Evolutionary conservation across 2,797 vertebrate species (phyloP).

Genomic region (Clarias platycephalus): DNA sequence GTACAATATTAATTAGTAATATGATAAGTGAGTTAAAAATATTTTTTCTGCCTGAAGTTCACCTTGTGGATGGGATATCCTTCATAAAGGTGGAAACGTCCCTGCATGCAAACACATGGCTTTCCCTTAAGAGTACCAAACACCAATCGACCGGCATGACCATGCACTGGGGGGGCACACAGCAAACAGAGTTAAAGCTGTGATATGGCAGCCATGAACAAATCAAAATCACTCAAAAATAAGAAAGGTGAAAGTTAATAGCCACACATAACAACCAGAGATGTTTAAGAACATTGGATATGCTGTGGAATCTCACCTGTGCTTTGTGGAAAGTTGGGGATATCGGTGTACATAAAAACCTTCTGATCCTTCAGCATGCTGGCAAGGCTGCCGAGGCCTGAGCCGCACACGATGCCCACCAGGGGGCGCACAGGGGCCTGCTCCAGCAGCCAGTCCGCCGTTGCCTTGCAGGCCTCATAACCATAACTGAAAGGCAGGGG

Average conservation of each 20-base stretch:
- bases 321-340: conserved; percentile 85
- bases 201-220: conserved; percentile 18
- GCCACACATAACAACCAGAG: not conserved
- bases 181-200: not conserved
- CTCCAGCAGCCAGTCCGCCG: conserved; percentile 80
- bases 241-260: not conserved
- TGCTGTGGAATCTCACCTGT: conserved; percentile 74
- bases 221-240: not conserved
- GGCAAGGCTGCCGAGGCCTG: conserved; percentile 81
- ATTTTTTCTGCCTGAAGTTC: conserved; percentile 31
- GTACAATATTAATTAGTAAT: not conserved
- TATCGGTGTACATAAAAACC: conserved; percentile 78
- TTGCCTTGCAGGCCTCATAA: conserved; percentile 76
- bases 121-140: conserved; percentile 82
- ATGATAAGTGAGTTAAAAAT: not conserved
- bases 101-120: conserved; percentile 86
- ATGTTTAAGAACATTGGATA: not conserved
- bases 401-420: conserved; percentile 86
- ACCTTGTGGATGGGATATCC: conserved; percentile 86
- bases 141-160: conserved; percentile 82
- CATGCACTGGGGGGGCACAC: conserved; percentile 69
- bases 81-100: conserved; percentile 87
- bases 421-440: conserved; percentile 71
- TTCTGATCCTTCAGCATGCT: conserved; percentile 75
- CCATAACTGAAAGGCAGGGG: conserved; percentile 60